phyloP scores from a whole-genome alignment of 2,113 vertebrate species.

The Chionodraco myersi region DNA sequence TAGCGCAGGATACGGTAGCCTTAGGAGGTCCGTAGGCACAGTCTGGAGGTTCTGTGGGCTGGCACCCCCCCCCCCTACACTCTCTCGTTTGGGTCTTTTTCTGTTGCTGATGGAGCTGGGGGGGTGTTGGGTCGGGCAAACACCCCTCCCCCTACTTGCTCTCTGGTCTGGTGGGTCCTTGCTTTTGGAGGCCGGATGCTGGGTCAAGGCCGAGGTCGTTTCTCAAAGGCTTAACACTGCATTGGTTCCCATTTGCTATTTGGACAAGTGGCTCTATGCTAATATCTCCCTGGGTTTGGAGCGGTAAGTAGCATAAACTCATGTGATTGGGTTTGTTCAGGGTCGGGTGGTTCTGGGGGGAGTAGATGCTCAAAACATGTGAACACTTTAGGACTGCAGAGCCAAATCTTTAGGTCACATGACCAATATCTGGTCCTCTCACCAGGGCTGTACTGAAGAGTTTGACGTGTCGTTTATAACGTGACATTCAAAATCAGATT shows the following conservation, averaged over 20 bases:
- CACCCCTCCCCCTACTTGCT: conserved; percentile 82
- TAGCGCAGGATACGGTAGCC: conserved; percentile 94
- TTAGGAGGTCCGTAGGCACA: conserved; percentile 89
- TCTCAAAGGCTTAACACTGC: conserved; percentile 87
- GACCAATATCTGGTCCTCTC: not conserved
- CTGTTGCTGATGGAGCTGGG: conserved; percentile 86
- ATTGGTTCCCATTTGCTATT: conserved; percentile 89
- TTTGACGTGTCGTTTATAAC: no score
- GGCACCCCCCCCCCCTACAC: conserved; percentile 81
- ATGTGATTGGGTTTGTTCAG: conserved; percentile 83
- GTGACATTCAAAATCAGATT: no score
- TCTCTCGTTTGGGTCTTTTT: conserved; percentile 86
- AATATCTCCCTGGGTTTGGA: conserved; percentile 88
- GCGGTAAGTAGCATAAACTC: conserved; percentile 94
- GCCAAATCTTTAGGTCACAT: conserved; percentile 2
- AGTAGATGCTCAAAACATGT: conserved; percentile 26
- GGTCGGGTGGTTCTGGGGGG: conserved; percentile 73
- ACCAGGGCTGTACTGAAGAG: no score
- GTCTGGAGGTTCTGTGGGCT: conserved; percentile 88
- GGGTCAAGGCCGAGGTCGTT: conserved; percentile 86
- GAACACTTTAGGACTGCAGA: conserved; percentile 41
- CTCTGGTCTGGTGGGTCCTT: conserved; percentile 89
- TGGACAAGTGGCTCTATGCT: conserved; percentile 96
- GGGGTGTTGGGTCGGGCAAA: conserved; percentile 81
- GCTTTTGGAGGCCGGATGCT: conserved; percentile 88